Evolutionary conservation across 2,888 invertebrate genomes (phyloP).

Genomic region (Panzeria rudis): DNA sequence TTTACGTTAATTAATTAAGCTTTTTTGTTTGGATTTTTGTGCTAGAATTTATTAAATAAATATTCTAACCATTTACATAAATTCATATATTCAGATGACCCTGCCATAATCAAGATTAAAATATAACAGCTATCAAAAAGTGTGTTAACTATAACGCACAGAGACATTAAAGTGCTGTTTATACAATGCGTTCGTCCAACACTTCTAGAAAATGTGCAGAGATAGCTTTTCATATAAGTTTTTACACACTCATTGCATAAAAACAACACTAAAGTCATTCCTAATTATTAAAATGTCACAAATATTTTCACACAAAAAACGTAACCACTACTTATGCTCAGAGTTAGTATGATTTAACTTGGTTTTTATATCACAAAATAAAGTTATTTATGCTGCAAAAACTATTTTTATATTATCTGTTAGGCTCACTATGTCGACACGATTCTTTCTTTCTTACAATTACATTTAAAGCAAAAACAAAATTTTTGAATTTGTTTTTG

Average conservation of each 20-base stretch:
- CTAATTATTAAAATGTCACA: conserved; percentile 11
- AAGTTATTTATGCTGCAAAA: no score
- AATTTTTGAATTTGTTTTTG: no score
- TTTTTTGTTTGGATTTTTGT: no score
- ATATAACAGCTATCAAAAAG: conserved; percentile 51
- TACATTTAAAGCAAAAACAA: no score
- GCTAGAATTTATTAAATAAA: neutral
- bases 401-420: no score
- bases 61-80: conserved; percentile 33
- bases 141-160: conserved; percentile 16
- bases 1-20: neutral
- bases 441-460: no score
- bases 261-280: neutral
- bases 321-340: no score
- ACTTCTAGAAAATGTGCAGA: neutral
- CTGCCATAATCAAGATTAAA: conserved; percentile 40
- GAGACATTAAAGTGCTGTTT: neutral
- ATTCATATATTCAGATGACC: conserved; percentile 38
- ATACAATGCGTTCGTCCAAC: neutral
- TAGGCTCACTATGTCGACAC: no score
- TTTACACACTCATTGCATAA: neutral
- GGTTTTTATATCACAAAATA: no score
- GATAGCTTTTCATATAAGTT: neutral
- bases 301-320: no score
- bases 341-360: no score